These are phyloP conservation scores for Bombyx mandarina DNA, from an alignment of 1,140 invertebrate genomes.

Conservation along the genomic window DNA sequence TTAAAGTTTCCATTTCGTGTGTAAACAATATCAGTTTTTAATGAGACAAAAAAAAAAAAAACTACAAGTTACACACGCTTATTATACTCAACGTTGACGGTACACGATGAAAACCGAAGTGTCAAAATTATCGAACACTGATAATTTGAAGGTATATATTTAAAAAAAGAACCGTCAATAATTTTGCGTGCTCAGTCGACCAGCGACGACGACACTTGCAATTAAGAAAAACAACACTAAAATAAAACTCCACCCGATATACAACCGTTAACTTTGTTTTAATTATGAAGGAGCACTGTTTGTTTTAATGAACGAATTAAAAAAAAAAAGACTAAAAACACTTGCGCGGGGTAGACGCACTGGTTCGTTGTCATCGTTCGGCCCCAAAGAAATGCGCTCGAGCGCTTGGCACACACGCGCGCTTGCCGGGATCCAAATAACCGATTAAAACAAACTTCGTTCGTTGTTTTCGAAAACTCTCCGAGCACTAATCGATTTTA, in stretches of 20 bases:
- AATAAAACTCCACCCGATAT: conserved; percentile 8
- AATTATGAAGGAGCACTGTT: conserved; percentile 3
- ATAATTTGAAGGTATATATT: too few relatives aligned
- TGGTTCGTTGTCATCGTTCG: conserved; percentile 55
- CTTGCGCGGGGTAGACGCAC: conserved; percentile 41
- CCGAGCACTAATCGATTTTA: conserved; percentile 1
- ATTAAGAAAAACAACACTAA: neutral
- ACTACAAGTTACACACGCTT: too few relatives aligned
- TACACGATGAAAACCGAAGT: too few relatives aligned
- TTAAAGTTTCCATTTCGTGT: conserved; percentile 36
- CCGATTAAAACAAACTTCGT: conserved; percentile 22
- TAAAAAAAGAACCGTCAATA: too few relatives aligned
- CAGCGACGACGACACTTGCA: neutral
- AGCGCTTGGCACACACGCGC: conserved; percentile 53
- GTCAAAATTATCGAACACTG: too few relatives aligned
- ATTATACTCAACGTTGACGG: too few relatives aligned
- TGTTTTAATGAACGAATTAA: conserved; percentile 3
- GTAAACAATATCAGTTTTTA: conserved; percentile 8
- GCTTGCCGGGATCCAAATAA: conserved; percentile 44
- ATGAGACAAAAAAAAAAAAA: neutral
- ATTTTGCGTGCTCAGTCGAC: neutral
- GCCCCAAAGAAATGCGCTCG: conserved; percentile 58
- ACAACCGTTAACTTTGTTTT: neutral
- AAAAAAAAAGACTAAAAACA: conserved; percentile 19
- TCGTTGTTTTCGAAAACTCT: conserved; percentile 17